These are phyloP conservation scores for Hucho hucho DNA, from an alignment of 2,113 vertebrate species.

Conservation along the genomic window DNA sequence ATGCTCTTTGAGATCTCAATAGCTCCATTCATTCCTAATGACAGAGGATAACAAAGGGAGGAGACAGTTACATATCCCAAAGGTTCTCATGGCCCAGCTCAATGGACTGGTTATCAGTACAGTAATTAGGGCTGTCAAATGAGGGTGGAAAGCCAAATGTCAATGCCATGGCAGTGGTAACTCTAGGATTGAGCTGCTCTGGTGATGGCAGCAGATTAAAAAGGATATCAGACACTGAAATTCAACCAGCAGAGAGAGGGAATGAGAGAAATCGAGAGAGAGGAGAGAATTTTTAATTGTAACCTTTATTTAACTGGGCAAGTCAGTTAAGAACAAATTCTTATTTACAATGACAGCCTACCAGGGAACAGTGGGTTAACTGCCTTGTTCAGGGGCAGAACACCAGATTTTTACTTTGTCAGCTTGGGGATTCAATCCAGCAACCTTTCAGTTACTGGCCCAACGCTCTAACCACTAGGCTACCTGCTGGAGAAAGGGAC, in stretches of 20 bases:
- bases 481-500: too few relatives aligned
- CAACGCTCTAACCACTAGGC: too few relatives aligned
- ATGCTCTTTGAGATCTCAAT: background rate
- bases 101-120: background rate
- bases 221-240: conserved; percentile 33
- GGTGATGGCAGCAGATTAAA: conserved; percentile 33
- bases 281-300: background rate
- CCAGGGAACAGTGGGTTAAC: too few relatives aligned
- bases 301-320: too few relatives aligned
- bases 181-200: conserved; percentile 10
- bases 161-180: conserved; percentile 20
- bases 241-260: conserved; percentile 11
- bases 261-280: background rate
- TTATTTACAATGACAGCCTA: too few relatives aligned
- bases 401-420: too few relatives aligned
- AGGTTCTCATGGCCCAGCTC: conserved; percentile 10
- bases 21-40: background rate
- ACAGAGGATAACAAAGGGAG: conserved; percentile 12
- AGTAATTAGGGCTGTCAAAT: conserved; percentile 3
- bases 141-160: conserved; percentile 29
- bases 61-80: conserved; percentile 3
- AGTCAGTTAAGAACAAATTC: conserved; percentile 1
- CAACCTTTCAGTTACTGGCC: too few relatives aligned
- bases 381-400: too few relatives aligned
- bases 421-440: too few relatives aligned